A percentile compares a stretch with the other conserved stretches of the same genome.
Conservation (phyloP, 1,140 invertebrate genomes). For the Antheraea pernyi region DNA sequence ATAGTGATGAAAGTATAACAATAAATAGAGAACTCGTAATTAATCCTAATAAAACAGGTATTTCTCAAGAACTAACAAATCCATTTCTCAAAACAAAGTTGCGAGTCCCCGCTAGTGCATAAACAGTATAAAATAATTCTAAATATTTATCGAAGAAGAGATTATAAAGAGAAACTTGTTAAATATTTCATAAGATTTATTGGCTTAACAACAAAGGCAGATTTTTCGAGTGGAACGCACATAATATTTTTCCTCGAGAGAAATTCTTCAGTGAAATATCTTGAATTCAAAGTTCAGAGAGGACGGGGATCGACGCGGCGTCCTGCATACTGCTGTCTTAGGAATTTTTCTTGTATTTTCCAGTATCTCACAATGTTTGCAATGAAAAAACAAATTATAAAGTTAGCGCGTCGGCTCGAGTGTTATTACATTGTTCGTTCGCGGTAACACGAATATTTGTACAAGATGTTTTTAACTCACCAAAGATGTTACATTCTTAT, state of each 20-base stretch:
- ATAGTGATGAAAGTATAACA: too few species aligned
- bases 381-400: neutral
- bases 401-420: neutral
- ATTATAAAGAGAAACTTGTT: neutral
- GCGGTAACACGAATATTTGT: too few species aligned
- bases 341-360: neutral
- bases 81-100: too few species aligned
- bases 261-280: conserved; percentile 3
- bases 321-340: neutral
- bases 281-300: conserved; percentile 1
- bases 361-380: neutral
- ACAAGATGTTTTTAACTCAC: too few species aligned
- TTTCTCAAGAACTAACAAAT: too few species aligned
- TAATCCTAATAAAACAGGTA: too few species aligned
- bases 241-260: neutral
- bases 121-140: neutral
- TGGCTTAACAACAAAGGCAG: neutral
- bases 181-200: conserved; percentile 2
- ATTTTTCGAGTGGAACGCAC: neutral
- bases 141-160: neutral
- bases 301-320: too few species aligned
- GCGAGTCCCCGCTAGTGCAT: too few species aligned
- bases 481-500: too few species aligned
- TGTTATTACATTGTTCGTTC: neutral
- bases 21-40: too few species aligned